Base-by-base conservation (phyloP, 1,140 invertebrate species). In the Pollicipes pollicipes region DNA sequence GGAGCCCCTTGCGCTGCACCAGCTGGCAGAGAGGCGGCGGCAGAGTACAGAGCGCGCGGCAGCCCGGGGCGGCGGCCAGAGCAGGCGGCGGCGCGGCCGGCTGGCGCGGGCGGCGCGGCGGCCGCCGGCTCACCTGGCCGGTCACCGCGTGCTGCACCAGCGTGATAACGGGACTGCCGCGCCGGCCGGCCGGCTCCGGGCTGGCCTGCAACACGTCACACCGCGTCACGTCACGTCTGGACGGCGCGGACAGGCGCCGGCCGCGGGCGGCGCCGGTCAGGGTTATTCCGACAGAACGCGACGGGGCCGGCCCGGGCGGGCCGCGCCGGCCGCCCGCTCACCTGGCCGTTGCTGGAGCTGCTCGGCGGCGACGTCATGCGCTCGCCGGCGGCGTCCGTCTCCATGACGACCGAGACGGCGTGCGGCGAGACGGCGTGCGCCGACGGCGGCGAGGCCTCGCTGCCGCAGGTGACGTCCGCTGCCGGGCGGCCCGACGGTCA, bases 381-480 rank as follows among this genome's bases (percentile, higher is more conserved):
- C 35, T 6, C 63, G 69, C 71, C 79, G 74, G 0, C 85, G 84
- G 30, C 85, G 85, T 21, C 3, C 63, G 73, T 73, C 29, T 32
- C 30, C 21, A 30, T 67, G n/a, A 72, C 17, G 37, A 68, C 27
- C 24, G 67, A 29, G 3, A 21, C n/a, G 21, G 58, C 30, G 32
- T 35, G 69, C 27, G 69, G 26, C 45, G 0, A 71, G 13, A 30
- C 16, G 69, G 84, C 85, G 70, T 84, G 83, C n/a, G 86, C 85
- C 2, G 84, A 81, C 10, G 86, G 84, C 3, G 86, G 84, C n/a
- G 85, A 83, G 71, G 82, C 83, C 6, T 81, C 77, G n/a, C 80
- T 77, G 75, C 83, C 77, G 77, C 83, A 81, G 67, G 81, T 80
- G 71, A 81, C 81, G 77, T 81, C 82, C 83, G 76, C 79, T 79